A percentile compares a stretch with the other conserved stretches of the same genome.
These are phyloP conservation scores for Grammomys surdaster DNA, from an alignment of 2,113 vertebrate genomes.

Conservation along the genomic window DNA sequence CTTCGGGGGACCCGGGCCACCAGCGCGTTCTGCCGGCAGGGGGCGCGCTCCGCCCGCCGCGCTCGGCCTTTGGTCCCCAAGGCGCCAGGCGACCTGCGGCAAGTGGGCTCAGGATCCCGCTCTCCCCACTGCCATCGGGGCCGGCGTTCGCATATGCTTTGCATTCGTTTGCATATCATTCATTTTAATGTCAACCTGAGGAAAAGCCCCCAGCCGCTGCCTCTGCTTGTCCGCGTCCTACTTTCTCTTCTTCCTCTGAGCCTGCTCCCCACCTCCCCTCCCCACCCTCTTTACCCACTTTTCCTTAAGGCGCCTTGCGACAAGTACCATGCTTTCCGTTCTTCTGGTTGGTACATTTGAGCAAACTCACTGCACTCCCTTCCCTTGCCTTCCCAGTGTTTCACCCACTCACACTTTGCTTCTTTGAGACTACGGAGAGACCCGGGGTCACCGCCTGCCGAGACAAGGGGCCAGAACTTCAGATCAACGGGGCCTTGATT, in stretches of 20 bases:
- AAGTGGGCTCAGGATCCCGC: not conserved
- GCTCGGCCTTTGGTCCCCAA: not conserved
- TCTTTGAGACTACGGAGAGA: not conserved
- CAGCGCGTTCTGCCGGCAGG: not conserved
- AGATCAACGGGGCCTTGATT: not conserved
- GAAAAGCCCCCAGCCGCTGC: not conserved
- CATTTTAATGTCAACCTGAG: not conserved
- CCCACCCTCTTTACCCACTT: not conserved
- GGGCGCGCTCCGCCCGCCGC: not conserved
- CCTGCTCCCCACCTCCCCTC: not conserved
- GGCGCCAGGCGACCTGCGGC: not conserved
- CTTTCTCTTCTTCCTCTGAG: not conserved
- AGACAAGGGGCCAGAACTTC: not conserved
- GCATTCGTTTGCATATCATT: constrained; percentile 51
- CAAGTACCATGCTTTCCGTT: not conserved
- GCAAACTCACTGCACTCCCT: not conserved
- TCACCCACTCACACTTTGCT: not conserved
- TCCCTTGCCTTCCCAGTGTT: not conserved
- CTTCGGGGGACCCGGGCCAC: not conserved
- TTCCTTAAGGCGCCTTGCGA: not conserved
- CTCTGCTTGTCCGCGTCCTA: not conserved
- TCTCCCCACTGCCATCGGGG: not conserved
- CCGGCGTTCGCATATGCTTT: constrained; percentile 30
- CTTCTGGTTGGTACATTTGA: not conserved
- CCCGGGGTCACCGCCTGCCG: not conserved